These are phyloP conservation scores for Cheilosia variabilis DNA, from an alignment of 2,888 invertebrate species.

Conservation along the genomic window DNA sequence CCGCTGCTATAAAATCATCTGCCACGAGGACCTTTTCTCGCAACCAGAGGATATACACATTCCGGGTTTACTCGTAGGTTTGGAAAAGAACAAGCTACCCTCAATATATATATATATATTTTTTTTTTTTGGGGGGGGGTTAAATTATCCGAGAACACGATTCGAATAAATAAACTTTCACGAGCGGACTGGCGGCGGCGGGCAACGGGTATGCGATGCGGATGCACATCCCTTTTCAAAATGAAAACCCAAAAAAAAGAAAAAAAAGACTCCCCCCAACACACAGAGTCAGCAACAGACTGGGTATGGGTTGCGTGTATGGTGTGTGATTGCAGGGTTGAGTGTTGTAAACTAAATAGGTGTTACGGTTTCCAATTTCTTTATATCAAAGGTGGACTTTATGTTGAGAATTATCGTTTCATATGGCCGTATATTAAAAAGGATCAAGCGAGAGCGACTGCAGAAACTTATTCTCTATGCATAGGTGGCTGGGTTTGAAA, in stretches of 20 bases:
- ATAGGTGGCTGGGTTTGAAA: background rate
- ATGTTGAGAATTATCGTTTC: constrained; percentile 70
- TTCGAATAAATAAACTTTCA: constrained; percentile 73
- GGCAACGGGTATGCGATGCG: background rate
- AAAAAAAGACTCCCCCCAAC: constrained; percentile 45
- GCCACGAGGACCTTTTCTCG: constrained; percentile 26
- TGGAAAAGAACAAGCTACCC: constrained; percentile 23
- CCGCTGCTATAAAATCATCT: constrained; percentile 61
- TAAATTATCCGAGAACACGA: constrained; percentile 73
- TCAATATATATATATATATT: background rate
- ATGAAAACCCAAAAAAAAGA: no score
- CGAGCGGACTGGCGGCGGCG: background rate
- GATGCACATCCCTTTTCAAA: constrained; percentile 36
- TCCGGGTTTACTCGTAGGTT: constrained; percentile 10
- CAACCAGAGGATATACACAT: constrained; percentile 30
- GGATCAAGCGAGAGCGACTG: constrained; percentile 31
- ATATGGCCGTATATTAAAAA: constrained; percentile 60
- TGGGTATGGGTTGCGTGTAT: background rate
- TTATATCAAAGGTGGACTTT: constrained; percentile 75
- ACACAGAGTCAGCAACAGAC: background rate
- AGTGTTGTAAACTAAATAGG: constrained; percentile 74
- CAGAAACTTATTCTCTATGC: background rate
- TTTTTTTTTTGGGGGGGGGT: background rate
- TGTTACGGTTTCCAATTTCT: constrained; percentile 75
- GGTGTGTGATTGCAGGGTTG: constrained; percentile 26